A percentile compares a stretch with the other conserved stretches of the same genome.
Evolutionary conservation across 2,888 invertebrate species (phyloP).

Genomic region (Sarcophaga caerulescens): DNA sequence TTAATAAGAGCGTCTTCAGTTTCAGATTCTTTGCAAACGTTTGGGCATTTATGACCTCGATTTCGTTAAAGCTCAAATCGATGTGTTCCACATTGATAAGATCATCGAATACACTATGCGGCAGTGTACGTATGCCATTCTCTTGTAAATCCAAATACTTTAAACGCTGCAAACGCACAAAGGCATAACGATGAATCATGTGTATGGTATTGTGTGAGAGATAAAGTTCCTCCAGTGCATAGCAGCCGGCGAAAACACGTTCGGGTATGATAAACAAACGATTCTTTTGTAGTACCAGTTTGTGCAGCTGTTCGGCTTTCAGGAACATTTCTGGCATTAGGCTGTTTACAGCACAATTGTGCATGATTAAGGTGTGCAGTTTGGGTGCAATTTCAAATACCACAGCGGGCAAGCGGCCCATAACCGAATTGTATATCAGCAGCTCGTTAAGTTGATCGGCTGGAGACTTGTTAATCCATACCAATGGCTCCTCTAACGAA

Average conservation of each 20-base stretch:
- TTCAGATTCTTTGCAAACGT: conserved; percentile 72
- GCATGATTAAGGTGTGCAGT: conserved; percentile 73
- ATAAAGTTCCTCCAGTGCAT: conserved; percentile 73
- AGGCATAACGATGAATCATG: conserved; percentile 73
- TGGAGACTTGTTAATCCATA: conserved; percentile 60
- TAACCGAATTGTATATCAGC: conserved; percentile 71
- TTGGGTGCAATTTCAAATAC: conserved; percentile 74
- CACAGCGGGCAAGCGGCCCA: conserved; percentile 71
- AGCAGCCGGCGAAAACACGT: conserved; percentile 70
- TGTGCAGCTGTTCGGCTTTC: conserved; percentile 67
- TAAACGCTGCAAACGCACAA: conserved; percentile 72
- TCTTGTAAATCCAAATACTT: conserved; percentile 74
- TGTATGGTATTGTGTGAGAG: conserved; percentile 75
- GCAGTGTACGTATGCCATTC: conserved; percentile 73
- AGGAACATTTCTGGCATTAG: conserved; percentile 71
- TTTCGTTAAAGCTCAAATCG: conserved; percentile 76
- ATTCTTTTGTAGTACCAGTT: conserved; percentile 73
- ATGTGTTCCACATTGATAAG: conserved; percentile 74
- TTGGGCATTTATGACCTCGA: conserved; percentile 68
- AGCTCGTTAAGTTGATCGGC: conserved; percentile 70
- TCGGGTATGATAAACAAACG: conserved; percentile 72
- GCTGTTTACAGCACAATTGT: conserved; percentile 73
- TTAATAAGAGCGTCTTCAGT: conserved; percentile 75
- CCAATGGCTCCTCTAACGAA: conserved; percentile 64
- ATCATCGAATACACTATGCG: conserved; percentile 68